phyloP scores from a whole-genome alignment of 2,888 invertebrate genomes.

The Eristalis arbustorum region DNA sequence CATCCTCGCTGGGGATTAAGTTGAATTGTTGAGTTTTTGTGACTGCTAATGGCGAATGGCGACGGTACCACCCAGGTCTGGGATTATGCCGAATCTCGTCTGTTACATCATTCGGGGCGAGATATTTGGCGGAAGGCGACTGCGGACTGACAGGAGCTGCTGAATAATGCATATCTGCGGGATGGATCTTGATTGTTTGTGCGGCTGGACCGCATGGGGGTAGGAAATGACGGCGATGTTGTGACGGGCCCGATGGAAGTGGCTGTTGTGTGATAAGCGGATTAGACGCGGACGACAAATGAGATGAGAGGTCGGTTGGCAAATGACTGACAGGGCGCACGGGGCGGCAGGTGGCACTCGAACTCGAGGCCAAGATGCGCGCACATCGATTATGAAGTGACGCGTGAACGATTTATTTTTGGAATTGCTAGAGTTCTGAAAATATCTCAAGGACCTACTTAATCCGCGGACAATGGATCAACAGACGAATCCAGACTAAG shows the following conservation, averaged over 20 bases:
- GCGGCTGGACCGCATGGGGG: neutral
- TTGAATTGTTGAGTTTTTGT: constrained; percentile 62
- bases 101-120: constrained; percentile 63
- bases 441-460: no score
- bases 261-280: constrained; percentile 15
- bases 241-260: neutral
- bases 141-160: constrained; percentile 40
- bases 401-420: neutral
- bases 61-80: constrained; percentile 57
- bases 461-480: no score
- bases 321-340: neutral
- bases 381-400: neutral
- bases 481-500: no score
- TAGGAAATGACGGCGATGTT: neutral
- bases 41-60: constrained; percentile 66
- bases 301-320: neutral
- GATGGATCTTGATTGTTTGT: constrained; percentile 10
- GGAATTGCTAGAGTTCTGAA: neutral
- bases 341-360: neutral
- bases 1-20: constrained; percentile 66
- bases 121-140: constrained; percentile 51
- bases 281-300: constrained; percentile 19
- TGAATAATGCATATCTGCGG: constrained; percentile 21
- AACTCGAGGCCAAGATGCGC: neutral
- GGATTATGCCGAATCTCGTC: constrained; percentile 54